phyloP scores from a whole-genome alignment of 2,113 vertebrate genomes.

The Lepus timidus region DNA sequence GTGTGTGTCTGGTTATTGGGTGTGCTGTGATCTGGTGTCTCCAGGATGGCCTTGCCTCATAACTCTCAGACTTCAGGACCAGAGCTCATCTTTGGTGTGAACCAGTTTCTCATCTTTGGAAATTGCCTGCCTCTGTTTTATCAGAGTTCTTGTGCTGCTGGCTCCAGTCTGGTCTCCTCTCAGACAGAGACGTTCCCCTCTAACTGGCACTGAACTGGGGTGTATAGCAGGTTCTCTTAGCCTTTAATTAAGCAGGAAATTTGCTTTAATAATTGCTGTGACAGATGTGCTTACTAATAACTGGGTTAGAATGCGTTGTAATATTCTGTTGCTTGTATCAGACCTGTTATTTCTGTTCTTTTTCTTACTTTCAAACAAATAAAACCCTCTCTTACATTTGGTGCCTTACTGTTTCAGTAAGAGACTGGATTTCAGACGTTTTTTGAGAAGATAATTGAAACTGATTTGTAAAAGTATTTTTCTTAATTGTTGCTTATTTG shows the following conservation, averaged over 20 bases:
- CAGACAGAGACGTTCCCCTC: neutral
- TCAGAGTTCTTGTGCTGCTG: neutral
- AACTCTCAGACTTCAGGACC: neutral
- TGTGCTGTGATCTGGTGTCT: neutral
- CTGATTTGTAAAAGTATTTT: slow-evolving; percentile 62
- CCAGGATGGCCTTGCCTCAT: neutral
- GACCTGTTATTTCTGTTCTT: slow-evolving; percentile 63
- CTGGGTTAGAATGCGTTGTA: slow-evolving; percentile 47
- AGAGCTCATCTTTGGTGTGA: neutral
- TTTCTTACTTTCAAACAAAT: slow-evolving; percentile 76
- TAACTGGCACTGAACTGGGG: neutral
- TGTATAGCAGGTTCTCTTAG: neutral
- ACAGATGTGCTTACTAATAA: neutral
- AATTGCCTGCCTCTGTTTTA: neutral
- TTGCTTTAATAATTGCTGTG: slow-evolving; percentile 51
- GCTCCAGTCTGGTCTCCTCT: neutral
- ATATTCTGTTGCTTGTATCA: slow-evolving; percentile 72
- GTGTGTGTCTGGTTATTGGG: neutral
- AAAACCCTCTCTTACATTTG: slow-evolving; percentile 72
- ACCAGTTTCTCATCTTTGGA: neutral
- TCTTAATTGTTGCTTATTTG: slow-evolving; percentile 74
- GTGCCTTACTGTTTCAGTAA: slow-evolving; percentile 49
- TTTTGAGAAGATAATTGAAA: slow-evolving; percentile 78
- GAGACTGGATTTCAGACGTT: slow-evolving; percentile 70
- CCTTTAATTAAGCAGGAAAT: slow-evolving; percentile 55